Evolutionary conservation across 1,140 invertebrate species (phyloP).

Genomic region (Camponotus floridanus): DNA sequence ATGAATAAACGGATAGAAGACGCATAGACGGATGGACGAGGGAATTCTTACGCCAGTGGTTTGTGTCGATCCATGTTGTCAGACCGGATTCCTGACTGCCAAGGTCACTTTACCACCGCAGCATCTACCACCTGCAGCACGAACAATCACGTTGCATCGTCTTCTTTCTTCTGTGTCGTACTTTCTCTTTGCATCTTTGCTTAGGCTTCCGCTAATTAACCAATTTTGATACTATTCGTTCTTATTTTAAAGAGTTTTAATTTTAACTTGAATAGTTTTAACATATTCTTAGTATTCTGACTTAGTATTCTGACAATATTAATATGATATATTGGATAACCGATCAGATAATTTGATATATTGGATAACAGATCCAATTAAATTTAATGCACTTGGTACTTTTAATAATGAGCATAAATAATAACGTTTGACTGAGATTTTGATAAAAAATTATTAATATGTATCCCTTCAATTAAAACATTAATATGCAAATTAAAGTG

Average conservation of each 20-base stretch:
- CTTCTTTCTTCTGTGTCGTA: slow-evolving; percentile 31
- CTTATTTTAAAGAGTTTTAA: slow-evolving; percentile 14
- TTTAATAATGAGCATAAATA: no score
- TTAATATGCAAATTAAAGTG: no score
- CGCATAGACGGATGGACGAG: slow-evolving; percentile 46
- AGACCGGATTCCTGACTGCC: slow-evolving; percentile 82
- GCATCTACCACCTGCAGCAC: slow-evolving; percentile 48
- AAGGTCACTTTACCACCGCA: slow-evolving; percentile 76
- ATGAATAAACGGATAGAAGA: slow-evolving; percentile 32
- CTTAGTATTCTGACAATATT: neutral
- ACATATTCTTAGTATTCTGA: neutral
- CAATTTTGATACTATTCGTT: slow-evolving; percentile 1
- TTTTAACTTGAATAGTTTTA: neutral
- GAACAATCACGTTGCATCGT: slow-evolving; percentile 45
- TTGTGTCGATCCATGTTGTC: slow-evolving; percentile 79
- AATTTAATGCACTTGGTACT: no score
- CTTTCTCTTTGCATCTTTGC: neutral
- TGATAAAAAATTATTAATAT: no score
- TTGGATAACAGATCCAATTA: no score
- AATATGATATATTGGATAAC: no score
- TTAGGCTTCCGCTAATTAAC: neutral
- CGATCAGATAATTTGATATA: no score
- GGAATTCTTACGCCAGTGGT: slow-evolving; percentile 73
- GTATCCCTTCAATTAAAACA: no score
- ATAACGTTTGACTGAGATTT: no score